These are phyloP conservation scores for Melikaiella ostensackeni DNA, from an alignment of 2,888 invertebrate species.

Conservation along the genomic window DNA sequence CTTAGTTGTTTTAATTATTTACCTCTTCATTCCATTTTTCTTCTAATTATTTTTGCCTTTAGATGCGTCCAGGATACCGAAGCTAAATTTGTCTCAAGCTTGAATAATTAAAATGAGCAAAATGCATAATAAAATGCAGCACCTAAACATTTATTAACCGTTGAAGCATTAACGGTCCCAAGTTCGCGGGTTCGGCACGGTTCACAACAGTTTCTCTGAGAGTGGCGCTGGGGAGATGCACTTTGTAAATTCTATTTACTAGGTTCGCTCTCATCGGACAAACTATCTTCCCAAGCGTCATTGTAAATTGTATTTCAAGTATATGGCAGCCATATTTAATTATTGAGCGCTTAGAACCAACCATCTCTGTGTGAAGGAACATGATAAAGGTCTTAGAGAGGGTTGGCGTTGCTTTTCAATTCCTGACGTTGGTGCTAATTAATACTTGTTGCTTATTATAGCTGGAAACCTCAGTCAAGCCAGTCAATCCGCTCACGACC, in stretches of 20 bases:
- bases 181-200: conserved; percentile 11
- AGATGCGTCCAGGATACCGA: background rate
- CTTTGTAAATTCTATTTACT: conserved; percentile 29
- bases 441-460: background rate
- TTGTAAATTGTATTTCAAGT: conserved; percentile 10
- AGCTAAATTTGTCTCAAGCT: background rate
- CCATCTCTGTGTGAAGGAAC: background rate
- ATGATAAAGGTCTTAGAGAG: background rate
- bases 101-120: background rate
- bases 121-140: background rate
- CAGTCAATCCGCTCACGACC: background rate
- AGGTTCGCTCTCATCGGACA: conserved; percentile 16
- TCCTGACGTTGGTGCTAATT: background rate
- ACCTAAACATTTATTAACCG: conserved; percentile 11
- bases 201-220: conserved; percentile 24
- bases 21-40: background rate
- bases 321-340: conserved; percentile 7
- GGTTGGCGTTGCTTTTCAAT: background rate
- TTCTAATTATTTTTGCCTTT: background rate
- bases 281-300: conserved; percentile 30
- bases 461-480: background rate
- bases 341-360: conserved; percentile 10
- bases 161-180: conserved; percentile 21
- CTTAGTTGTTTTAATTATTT: too few relatives aligned
- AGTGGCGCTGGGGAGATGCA: conserved; percentile 17